phyloP scores from a whole-genome alignment of 1,140 invertebrate species.

The Cydia fagiglandana region DNA sequence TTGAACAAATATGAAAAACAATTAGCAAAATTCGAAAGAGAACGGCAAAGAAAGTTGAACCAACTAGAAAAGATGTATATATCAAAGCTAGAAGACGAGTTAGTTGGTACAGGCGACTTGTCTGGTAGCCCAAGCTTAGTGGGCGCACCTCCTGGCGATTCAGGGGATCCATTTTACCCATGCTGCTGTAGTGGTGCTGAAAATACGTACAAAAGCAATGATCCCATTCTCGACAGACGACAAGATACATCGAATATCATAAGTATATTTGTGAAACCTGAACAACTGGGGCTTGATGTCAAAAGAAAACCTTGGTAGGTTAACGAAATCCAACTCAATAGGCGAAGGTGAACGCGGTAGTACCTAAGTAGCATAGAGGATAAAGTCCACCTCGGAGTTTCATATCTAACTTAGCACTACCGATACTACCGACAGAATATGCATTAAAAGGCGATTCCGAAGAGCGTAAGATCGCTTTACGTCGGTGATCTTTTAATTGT shows the following conservation, averaged over 20 bases:
- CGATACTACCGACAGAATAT: no score
- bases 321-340: not conserved
- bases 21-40: slow-evolving; percentile 2
- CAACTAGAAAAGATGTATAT: not conserved
- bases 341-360: no score
- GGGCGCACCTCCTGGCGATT: not conserved
- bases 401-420: no score
- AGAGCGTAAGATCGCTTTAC: no score
- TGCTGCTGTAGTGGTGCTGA: not conserved
- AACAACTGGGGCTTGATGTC: slow-evolving; percentile 4
- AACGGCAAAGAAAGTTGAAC: not conserved
- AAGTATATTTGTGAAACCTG: slow-evolving; percentile 1
- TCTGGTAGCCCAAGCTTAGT: not conserved
- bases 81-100: not conserved
- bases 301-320: slow-evolving; percentile 1
- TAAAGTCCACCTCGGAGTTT: no score
- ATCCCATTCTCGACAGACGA: not conserved
- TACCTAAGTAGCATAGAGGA: no score
- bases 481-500: no score
- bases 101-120: not conserved
- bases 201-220: not conserved
- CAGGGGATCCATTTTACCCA: not conserved
- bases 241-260: slow-evolving; percentile 1
- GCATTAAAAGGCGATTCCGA: no score
- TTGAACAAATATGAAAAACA: not conserved